Percentiles rank a stretch among this genome's conserved stretches.
Evolutionary conservation across 2,797 vertebrate species (phyloP).

Genomic region (Oryzias dopingdopingensis): DNA sequence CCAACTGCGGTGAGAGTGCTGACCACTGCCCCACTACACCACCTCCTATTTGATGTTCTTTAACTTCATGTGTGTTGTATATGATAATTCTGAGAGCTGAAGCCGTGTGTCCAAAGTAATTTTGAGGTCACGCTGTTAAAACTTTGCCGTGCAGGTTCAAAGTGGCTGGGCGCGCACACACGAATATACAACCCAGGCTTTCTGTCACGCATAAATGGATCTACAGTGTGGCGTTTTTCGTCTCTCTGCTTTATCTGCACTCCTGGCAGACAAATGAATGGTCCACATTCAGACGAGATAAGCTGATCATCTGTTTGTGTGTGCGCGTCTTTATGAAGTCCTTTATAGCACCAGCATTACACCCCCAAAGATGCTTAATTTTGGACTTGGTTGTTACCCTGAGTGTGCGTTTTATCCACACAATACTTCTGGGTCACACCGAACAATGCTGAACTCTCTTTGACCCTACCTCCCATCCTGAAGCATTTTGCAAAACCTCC

Average conservation of each 20-base stretch:
- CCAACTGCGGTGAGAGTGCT: too few relatives aligned
- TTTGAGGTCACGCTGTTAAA: too few relatives aligned
- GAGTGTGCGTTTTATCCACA: slow-evolving; percentile 30
- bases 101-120: too few relatives aligned
- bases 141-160: too few relatives aligned
- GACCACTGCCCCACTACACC: too few relatives aligned
- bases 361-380: slow-evolving; percentile 43
- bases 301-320: slow-evolving; percentile 52
- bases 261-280: slow-evolving; percentile 57
- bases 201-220: slow-evolving; percentile 52
- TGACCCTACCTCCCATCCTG: slow-evolving; percentile 67
- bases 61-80: too few relatives aligned
- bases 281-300: slow-evolving; percentile 61
- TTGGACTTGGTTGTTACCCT: slow-evolving; percentile 44
- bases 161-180: too few relatives aligned
- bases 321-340: slow-evolving; percentile 28
- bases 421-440: slow-evolving; percentile 50
- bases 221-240: slow-evolving; percentile 50
- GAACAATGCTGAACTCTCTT: slow-evolving; percentile 59
- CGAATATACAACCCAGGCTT: neutral
- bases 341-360: slow-evolving; percentile 38
- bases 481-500: slow-evolving; percentile 51
- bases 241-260: slow-evolving; percentile 51
- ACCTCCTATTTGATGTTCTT: too few relatives aligned
- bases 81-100: too few relatives aligned